Evolutionary conservation across 2,888 invertebrate species (phyloP).

Genomic region (Glaucopsyche alexis): DNA sequence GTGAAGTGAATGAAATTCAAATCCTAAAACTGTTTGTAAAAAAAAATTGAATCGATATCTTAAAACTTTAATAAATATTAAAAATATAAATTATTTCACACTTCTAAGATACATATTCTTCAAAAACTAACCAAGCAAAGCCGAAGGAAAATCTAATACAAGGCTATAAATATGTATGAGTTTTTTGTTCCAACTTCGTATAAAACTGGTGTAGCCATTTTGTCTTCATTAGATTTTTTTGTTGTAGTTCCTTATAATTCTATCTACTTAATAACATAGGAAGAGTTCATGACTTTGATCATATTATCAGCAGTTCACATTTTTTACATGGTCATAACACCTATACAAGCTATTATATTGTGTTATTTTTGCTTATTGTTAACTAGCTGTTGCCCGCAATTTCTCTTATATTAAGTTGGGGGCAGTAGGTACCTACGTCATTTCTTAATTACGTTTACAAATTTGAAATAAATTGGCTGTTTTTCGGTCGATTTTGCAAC

Average conservation of each 20-base stretch:
- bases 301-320: neutral
- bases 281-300: neutral
- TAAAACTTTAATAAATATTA: no score
- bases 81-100: no score
- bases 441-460: neutral
- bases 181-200: neutral
- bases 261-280: neutral
- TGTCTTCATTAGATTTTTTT: constrained; percentile 10
- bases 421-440: no score
- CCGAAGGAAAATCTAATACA: neutral
- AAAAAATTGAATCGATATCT: no score
- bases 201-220: neutral
- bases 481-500: no score
- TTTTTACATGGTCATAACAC: neutral
- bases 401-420: neutral
- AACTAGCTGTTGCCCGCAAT: neutral
- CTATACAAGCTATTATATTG: neutral
- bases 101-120: neutral
- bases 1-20: no score
- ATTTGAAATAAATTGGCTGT: no score
- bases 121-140: neutral
- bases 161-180: neutral
- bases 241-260: neutral
- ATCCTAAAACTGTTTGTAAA: no score
- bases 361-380: neutral